These are phyloP conservation scores for Ceyx cyanopectus DNA, from an alignment of 2,113 vertebrate species.

Conservation along the genomic window DNA sequence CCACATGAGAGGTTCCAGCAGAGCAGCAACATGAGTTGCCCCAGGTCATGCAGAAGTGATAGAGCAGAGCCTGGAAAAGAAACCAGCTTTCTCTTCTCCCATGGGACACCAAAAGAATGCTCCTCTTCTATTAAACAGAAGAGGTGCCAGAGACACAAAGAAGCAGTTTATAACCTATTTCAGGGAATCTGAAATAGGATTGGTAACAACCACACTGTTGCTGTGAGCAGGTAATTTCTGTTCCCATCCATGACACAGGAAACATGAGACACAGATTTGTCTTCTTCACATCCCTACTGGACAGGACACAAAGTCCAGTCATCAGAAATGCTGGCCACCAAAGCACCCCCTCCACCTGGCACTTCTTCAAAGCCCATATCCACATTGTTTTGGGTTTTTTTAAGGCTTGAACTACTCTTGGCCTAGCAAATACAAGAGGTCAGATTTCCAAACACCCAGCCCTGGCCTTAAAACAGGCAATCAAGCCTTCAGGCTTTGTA, in stretches of 20 bases:
- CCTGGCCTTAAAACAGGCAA: not conserved
- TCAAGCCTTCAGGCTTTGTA: not conserved
- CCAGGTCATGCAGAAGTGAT: not conserved
- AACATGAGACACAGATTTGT: not conserved
- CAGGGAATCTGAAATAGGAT: not conserved
- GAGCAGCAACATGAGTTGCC: not conserved
- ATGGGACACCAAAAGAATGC: not conserved
- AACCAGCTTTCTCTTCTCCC: not conserved
- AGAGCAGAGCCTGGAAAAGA: not conserved
- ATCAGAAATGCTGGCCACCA: not conserved
- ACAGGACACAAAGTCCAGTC: not conserved
- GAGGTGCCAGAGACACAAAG: not conserved
- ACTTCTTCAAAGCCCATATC: not conserved
- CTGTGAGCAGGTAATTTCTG: not conserved
- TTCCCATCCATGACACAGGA: fast-evolving
- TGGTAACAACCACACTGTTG: not conserved
- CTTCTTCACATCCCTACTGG: not conserved
- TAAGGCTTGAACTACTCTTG: not conserved
- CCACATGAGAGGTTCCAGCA: not conserved
- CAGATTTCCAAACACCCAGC: not conserved
- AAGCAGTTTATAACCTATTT: not conserved
- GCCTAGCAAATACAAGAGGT: not conserved
- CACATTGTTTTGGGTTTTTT: not conserved
- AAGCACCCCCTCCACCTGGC: not conserved
- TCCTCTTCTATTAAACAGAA: not conserved